Percentiles rank a stretch among this genome's conserved stretches.
These are phyloP conservation scores for Polia nebulosa DNA, from an alignment of 2,888 invertebrate genomes.

Conservation along the genomic window DNA sequence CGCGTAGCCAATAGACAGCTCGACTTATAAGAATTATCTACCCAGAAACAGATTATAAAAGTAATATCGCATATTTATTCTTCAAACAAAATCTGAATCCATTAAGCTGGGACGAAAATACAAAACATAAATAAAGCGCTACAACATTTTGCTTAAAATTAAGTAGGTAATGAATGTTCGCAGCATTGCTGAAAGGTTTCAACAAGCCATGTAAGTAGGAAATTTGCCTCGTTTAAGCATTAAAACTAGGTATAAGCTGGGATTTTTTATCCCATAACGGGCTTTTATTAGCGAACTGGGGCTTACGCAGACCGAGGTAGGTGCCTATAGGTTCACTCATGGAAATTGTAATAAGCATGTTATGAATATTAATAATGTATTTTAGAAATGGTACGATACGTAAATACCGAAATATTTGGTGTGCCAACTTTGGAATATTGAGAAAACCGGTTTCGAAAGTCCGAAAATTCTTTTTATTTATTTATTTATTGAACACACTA, in stretches of 20 bases:
- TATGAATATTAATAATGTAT: not conserved
- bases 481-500: too few relatives aligned
- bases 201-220: conserved; percentile 52
- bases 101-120: conserved; percentile 18
- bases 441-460: not conserved
- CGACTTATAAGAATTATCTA: not conserved
- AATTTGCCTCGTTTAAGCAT: conserved; percentile 63
- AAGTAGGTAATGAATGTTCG: conserved; percentile 43
- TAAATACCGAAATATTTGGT: not conserved
- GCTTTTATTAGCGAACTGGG: conserved; percentile 49
- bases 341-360: conserved; percentile 7
- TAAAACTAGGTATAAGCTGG: conserved; percentile 62
- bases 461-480: too few relatives aligned
- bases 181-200: conserved; percentile 47
- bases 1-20: too few relatives aligned
- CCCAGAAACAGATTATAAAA: not conserved
- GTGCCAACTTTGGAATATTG: too few relatives aligned
- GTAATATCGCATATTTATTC: not conserved
- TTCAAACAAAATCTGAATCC: conserved; percentile 8
- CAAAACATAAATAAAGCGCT: conserved; percentile 31
- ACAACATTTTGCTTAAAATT: conserved; percentile 37
- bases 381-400: not conserved
- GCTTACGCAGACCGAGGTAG: conserved; percentile 13
- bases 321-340: not conserved
- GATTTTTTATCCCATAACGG: conserved; percentile 47